Conservation (phyloP, 2,888 invertebrate species). For the Homarus gammarus region DNA sequence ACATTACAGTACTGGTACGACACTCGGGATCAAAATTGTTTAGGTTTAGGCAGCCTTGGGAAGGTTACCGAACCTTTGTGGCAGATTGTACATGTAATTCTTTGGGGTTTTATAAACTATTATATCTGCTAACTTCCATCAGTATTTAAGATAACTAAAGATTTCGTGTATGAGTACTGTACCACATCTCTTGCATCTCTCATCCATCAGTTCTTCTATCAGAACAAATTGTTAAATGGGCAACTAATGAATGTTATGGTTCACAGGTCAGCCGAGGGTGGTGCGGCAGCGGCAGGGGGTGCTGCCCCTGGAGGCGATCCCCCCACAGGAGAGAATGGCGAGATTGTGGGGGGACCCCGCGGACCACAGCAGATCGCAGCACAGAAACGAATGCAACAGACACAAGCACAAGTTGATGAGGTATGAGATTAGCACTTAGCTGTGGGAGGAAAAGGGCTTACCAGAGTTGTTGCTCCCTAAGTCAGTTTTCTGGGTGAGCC, state of each 20-base stretch:
- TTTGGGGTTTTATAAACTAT: no score
- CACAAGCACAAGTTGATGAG: constrained; percentile 92
- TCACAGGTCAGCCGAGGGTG: constrained; percentile 71
- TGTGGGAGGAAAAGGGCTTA: no score
- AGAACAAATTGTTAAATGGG: background rate
- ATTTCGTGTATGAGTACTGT: no score
- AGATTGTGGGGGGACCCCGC: constrained; percentile 88
- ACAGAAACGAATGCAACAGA: constrained; percentile 89
- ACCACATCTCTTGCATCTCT: constrained; percentile 11
- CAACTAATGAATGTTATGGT: background rate
- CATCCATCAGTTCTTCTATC: background rate
- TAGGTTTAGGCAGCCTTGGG: no score
- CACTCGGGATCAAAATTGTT: no score
- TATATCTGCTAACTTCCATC: no score
- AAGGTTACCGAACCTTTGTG: no score
- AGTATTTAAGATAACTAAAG: no score
- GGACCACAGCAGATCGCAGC: constrained; percentile 92
- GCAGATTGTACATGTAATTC: no score
- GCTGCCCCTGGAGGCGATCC: constrained; percentile 70
- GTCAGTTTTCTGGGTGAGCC: no score
- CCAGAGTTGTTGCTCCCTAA: no score
- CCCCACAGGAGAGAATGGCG: constrained; percentile 75
- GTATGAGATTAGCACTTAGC: constrained; percentile 77
- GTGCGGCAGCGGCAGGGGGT: constrained; percentile 68
- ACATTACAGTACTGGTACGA: no score